Percentiles rank a stretch among this genome's conserved stretches.
phyloP scores from a whole-genome alignment of 2,888 invertebrate species.

The Noctua pronuba region DNA sequence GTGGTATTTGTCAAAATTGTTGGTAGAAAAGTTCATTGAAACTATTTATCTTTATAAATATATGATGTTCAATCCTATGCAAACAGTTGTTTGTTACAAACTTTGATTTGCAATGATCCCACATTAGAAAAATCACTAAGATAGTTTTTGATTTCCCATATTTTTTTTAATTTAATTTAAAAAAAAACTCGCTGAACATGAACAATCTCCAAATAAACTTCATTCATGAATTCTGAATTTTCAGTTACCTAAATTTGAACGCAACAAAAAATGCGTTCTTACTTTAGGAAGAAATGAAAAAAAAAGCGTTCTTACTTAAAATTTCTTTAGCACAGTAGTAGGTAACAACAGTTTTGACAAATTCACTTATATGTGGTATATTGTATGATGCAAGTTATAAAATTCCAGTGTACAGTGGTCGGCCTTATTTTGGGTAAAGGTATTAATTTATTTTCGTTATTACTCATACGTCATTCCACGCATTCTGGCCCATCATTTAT shows the following conservation, averaged over 20 bases:
- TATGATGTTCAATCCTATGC: background rate
- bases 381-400: constrained; percentile 59
- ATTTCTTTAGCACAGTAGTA: background rate
- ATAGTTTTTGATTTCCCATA: background rate
- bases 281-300: background rate
- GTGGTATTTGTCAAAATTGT: constrained; percentile 33
- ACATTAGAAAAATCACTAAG: background rate
- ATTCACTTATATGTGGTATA: constrained; percentile 40
- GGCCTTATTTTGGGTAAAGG: constrained; percentile 83
- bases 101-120: too few species aligned
- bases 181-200: background rate
- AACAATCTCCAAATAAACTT: background rate
- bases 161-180: background rate
- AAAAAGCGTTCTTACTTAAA: background rate
- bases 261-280: background rate
- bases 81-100: background rate
- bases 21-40: background rate
- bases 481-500: constrained; percentile 55
- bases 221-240: background rate
- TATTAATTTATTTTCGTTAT: constrained; percentile 78
- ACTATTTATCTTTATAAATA: background rate
- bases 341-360: constrained; percentile 37
- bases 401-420: constrained; percentile 70
- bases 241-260: background rate
- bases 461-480: constrained; percentile 71